phyloP scores from a whole-genome alignment of 2,113 vertebrate species.

The Paralichthys olivaceus region DNA sequence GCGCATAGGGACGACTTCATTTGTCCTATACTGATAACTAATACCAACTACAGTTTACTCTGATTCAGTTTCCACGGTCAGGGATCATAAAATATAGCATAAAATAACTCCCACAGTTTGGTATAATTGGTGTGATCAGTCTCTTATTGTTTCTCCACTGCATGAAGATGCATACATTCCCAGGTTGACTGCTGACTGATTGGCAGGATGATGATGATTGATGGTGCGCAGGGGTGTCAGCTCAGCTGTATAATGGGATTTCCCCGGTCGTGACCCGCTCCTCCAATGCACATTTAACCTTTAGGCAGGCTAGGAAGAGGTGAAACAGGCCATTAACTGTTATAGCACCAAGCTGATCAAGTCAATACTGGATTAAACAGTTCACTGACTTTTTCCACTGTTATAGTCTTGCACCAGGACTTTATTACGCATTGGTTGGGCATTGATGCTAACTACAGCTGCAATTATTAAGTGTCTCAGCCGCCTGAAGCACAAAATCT shows the following conservation, averaged over 20 bases:
- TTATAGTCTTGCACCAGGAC: background rate
- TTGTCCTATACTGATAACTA: too few relatives aligned
- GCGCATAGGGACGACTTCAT: too few relatives aligned
- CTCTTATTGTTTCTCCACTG: background rate
- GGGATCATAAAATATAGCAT: too few relatives aligned
- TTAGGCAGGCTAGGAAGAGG: conserved; percentile 12
- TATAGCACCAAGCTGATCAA: conserved; percentile 50
- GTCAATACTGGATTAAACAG: conserved; percentile 51
- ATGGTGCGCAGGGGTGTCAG: background rate
- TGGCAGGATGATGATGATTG: background rate
- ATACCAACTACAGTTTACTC: too few relatives aligned
- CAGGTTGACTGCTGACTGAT: conserved; percentile 3
- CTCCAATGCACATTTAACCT: background rate
- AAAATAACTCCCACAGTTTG: background rate
- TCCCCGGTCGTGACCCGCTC: conserved; percentile 20
- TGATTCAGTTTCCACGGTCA: too few relatives aligned
- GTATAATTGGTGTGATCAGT: background rate
- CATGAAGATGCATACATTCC: background rate
- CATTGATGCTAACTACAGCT: background rate
- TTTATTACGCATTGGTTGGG: background rate
- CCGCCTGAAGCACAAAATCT: too few relatives aligned
- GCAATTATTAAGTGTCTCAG: conserved; percentile 2
- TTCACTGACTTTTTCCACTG: conserved; percentile 37
- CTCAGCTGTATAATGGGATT: conserved; percentile 43
- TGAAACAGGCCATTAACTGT: conserved; percentile 10